Conservation (phyloP, 2,797 vertebrate species). For the Buphagus erythrorhynchus region DNA sequence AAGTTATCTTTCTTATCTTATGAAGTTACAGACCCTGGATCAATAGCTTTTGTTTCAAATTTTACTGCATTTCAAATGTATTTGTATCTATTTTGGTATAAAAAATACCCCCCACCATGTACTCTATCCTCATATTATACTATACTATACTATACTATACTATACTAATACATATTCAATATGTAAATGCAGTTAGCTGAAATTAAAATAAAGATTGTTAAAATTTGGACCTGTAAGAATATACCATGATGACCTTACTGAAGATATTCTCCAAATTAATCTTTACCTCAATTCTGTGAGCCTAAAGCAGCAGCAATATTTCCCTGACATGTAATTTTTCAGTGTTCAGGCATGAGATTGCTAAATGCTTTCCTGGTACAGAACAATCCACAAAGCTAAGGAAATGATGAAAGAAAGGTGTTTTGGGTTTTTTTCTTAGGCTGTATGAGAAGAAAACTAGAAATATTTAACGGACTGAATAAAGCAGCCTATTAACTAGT, state of each 20-base stretch:
- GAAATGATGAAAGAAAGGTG: not conserved
- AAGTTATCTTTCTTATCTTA: not conserved
- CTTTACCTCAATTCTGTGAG: not conserved
- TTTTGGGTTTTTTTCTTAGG: not conserved
- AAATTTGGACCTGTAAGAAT: not conserved
- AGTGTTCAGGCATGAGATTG: not conserved
- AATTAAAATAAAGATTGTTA: not conserved
- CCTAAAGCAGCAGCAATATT: not conserved
- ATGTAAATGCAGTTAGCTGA: not conserved
- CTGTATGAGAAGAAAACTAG: not conserved
- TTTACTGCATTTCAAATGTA: not conserved
- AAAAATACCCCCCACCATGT: accelerated
- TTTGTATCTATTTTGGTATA: not conserved
- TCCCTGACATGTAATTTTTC: not conserved
- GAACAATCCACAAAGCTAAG: not conserved
- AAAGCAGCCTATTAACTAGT: not conserved
- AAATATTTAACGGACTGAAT: not conserved
- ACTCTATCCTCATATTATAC: not conserved
- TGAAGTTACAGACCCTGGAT: not conserved
- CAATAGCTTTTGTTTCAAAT: not conserved
- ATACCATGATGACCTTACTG: not conserved
- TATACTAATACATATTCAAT: no score
- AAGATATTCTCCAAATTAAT: not conserved
- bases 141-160: no score
- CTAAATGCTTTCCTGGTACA: not conserved